Conservation (phyloP, 2,113 vertebrate species). For the Tretioscincus oriximinensis region DNA sequence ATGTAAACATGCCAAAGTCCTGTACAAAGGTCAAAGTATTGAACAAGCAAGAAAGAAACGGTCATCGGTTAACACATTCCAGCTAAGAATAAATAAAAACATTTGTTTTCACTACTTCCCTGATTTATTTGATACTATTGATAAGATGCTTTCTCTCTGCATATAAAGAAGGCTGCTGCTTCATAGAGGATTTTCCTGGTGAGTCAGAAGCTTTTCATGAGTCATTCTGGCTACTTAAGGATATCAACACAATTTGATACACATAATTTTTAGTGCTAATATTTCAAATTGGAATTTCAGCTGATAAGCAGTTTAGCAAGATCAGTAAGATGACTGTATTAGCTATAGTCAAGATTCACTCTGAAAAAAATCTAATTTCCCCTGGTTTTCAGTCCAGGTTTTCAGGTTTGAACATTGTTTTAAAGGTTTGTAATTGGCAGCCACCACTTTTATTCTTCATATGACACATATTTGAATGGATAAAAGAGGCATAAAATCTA, state of each 20-base stretch:
- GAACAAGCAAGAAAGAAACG: slow-evolving; percentile 34
- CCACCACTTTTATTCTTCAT: slow-evolving; percentile 50
- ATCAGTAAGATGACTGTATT: background rate
- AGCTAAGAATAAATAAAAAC: slow-evolving; percentile 35
- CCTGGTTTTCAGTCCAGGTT: no score
- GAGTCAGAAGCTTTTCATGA: background rate
- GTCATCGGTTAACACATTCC: slow-evolving; percentile 15
- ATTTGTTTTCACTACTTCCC: slow-evolving; percentile 30
- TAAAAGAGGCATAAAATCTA: slow-evolving; percentile 59
- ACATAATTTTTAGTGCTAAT: background rate
- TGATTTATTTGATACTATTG: slow-evolving; percentile 27
- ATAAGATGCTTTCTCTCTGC: slow-evolving; percentile 40
- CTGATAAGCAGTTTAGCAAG: background rate
- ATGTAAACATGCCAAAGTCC: background rate
- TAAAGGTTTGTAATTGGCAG: slow-evolving; percentile 17
- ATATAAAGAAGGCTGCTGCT: slow-evolving; percentile 48
- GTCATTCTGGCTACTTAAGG: background rate
- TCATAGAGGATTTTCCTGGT: slow-evolving; percentile 23
- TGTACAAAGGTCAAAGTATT: background rate
- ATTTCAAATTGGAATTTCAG: background rate
- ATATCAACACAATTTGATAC: background rate
- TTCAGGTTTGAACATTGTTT: no score
- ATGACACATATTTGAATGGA: slow-evolving; percentile 49
- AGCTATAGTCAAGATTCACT: background rate
- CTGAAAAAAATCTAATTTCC: background rate